Evolutionary conservation across 37 sponge, comb jelly and placozoan genomes (phyloP).

Genomic region (Axinella damicornis): DNA sequence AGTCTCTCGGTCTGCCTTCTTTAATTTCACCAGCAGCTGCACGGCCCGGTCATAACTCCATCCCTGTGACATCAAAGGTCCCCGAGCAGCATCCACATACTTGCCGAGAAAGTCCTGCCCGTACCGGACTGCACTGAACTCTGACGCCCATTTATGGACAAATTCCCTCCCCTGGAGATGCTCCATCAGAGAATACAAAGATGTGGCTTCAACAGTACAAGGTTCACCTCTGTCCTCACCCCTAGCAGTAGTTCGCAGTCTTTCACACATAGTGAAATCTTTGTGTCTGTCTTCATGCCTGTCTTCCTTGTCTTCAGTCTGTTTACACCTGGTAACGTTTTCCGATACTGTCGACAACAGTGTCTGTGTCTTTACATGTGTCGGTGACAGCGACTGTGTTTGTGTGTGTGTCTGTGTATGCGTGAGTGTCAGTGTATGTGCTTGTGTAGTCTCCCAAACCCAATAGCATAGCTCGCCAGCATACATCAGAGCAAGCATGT

Average conservation of each 20-base stretch:
- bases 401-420: background rate
- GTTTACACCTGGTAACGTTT: no score
- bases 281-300: background rate
- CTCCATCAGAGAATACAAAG: constrained; percentile 1
- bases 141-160: constrained; percentile 2
- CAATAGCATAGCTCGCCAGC: constrained; percentile 89
- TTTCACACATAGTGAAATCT: background rate
- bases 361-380: background rate
- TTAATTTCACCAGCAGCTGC: constrained; percentile 54
- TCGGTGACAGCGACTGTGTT: background rate
- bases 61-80: constrained; percentile 65
- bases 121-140: constrained; percentile 24
- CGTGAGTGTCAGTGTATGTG: no score
- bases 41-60: constrained; percentile 77
- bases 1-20: constrained; percentile 10
- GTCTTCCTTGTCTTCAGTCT: no score
- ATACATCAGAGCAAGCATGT: constrained; percentile 83
- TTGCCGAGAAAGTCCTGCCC: constrained; percentile 44
- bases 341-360: background rate
- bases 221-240: no score
- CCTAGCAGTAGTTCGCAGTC: background rate
- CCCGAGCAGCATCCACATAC: constrained; percentile 64
- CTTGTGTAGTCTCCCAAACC: constrained; percentile 20
- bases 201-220: background rate
- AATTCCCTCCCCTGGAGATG: constrained; percentile 6